Conservation (phyloP, 2,113 vertebrate species). For the Sialia sialis region DNA sequence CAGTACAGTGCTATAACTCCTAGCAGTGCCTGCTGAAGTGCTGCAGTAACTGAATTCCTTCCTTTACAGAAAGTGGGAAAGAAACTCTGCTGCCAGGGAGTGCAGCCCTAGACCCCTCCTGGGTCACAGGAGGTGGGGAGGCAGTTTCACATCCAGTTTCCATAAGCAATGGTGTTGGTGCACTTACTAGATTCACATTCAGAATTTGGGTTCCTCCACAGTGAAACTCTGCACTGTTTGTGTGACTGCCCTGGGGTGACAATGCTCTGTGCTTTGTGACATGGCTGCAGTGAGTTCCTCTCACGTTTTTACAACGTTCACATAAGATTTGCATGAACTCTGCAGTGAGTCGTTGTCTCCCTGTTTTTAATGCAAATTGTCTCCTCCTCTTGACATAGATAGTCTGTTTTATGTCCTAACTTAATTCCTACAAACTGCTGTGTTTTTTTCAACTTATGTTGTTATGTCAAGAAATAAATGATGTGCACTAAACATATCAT, state of each 20-base stretch:
- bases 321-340: neutral
- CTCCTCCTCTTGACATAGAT: conserved; percentile 30
- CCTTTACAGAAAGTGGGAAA: neutral
- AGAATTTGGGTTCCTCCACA: neutral
- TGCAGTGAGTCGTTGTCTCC: neutral
- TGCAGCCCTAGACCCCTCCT: neutral
- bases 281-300: neutral
- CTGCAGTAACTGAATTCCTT: neutral
- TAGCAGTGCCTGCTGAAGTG: neutral
- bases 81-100: neutral
- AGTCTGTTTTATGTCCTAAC: conserved; percentile 45
- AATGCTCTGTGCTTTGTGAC: neutral
- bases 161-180: neutral
- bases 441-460: conserved; percentile 28
- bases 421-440: conserved; percentile 44
- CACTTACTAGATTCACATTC: neutral
- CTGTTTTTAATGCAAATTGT: conserved; percentile 20
- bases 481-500: neutral
- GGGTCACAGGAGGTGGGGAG: neutral
- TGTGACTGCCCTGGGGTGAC: neutral
- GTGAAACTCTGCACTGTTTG: neutral
- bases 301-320: neutral
- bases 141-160: neutral
- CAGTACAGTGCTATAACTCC: neutral
- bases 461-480: conserved; percentile 51